Evolutionary conservation across 2,797 vertebrate species (phyloP).

Genomic region (Strix occidentalis): DNA sequence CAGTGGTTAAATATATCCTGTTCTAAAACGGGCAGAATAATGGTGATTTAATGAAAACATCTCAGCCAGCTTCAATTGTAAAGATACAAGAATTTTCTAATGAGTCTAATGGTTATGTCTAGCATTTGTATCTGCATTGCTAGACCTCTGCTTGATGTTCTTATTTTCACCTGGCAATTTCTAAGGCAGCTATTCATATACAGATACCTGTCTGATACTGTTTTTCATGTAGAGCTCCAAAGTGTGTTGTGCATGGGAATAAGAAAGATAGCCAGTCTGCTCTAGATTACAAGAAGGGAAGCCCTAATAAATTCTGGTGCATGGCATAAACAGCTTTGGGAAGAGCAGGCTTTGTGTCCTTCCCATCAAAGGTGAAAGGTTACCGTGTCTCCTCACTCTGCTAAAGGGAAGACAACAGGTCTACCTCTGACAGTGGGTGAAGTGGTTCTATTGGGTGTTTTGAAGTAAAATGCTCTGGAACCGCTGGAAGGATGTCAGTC

Average conservation of each 20-base stretch:
- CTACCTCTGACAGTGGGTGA: not conserved
- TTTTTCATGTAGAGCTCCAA: not conserved
- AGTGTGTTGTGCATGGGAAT: not conserved
- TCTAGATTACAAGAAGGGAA: not conserved
- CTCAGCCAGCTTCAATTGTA: slow-evolving; percentile 11
- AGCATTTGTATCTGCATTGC: not conserved
- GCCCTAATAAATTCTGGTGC: not conserved
- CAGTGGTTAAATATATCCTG: slow-evolving; percentile 52
- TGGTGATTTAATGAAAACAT: slow-evolving; percentile 18
- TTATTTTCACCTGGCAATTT: not conserved
- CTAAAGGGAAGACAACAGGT: not conserved
- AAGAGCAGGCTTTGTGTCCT: not conserved
- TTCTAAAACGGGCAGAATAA: slow-evolving; percentile 37
- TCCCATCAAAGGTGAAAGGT: not conserved
- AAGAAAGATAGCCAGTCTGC: not conserved
- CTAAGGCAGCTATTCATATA: not conserved
- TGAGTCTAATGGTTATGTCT: not conserved
- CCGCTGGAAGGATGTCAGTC: not conserved
- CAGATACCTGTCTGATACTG: not conserved
- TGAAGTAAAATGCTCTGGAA: not conserved
- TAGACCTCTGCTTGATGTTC: not conserved
- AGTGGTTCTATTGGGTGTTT: not conserved
- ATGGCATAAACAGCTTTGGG: not conserved
- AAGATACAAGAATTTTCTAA: not conserved
- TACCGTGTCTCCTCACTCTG: not conserved